These are phyloP conservation scores for Crotalus tigris DNA, from an alignment of 2,113 vertebrate genomes.

Conservation along the genomic window DNA sequence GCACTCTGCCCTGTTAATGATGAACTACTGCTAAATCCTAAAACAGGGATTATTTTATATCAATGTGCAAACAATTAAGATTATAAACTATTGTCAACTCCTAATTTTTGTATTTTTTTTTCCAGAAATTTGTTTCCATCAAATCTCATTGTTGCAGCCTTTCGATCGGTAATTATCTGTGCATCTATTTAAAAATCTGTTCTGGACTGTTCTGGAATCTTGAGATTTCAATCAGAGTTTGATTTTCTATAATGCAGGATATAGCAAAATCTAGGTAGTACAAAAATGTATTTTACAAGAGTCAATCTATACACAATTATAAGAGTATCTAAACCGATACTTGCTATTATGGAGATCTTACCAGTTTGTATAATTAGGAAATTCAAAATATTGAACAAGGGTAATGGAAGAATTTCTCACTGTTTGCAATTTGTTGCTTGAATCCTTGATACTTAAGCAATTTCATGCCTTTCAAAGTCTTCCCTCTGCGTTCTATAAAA, in stretches of 20 bases:
- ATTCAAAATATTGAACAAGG: not conserved
- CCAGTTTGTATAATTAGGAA: not conserved
- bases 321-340: not conserved
- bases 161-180: conserved; percentile 77
- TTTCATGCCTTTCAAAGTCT: not conserved
- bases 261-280: not conserved
- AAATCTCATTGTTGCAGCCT: conserved; percentile 91
- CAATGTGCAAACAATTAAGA: not conserved
- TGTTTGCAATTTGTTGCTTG: not conserved
- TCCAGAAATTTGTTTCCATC: conserved; percentile 93
- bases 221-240: not conserved
- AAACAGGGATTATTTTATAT: not conserved
- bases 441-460: not conserved
- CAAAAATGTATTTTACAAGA: not conserved
- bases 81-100: not conserved
- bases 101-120: conserved; percentile 39
- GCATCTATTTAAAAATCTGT: not conserved
- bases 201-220: not conserved
- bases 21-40: not conserved
- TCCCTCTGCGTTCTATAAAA: not conserved
- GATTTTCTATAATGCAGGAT: not conserved
- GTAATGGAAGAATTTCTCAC: not conserved
- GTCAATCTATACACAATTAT: not conserved
- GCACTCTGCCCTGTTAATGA: not conserved
- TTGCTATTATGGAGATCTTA: no score